Percentiles rank a stretch among this genome's conserved stretches.
Conservation (phyloP, 2,113 vertebrate genomes). For the Pholis gunnellus region DNA sequence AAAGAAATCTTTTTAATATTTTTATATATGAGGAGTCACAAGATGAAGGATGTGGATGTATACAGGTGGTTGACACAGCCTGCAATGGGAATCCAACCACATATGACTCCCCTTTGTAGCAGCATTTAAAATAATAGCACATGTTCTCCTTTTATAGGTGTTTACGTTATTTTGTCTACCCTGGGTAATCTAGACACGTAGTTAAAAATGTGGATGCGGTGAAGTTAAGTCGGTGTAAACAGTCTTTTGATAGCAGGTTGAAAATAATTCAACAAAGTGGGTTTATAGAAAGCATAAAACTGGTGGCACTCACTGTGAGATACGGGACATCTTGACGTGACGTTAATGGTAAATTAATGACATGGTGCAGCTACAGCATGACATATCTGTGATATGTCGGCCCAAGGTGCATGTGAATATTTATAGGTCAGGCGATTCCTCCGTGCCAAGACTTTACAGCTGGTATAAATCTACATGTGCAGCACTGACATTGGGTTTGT, state of each 20-base stretch:
- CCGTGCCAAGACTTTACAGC: constrained; percentile 35
- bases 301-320: background rate
- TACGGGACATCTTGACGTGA: constrained; percentile 12
- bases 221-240: background rate
- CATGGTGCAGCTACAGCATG: constrained; percentile 8
- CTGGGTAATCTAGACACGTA: background rate
- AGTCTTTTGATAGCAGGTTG: background rate
- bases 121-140: background rate
- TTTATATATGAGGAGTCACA: background rate
- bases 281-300: background rate
- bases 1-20: no score
- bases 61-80: background rate
- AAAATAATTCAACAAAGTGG: background rate
- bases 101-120: background rate
- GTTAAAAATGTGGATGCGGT: background rate
- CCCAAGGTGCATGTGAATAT: constrained; percentile 51
- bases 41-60: background rate
- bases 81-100: background rate
- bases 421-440: constrained; percentile 46
- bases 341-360: constrained; percentile 41
- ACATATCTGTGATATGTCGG: constrained; percentile 35
- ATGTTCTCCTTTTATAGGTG: background rate
- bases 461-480: constrained; percentile 40
- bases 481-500: constrained; percentile 5
- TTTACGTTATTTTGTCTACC: background rate